Conservation (phyloP, 1,140 invertebrate genomes). For the Pollicipes pollicipes region DNA sequence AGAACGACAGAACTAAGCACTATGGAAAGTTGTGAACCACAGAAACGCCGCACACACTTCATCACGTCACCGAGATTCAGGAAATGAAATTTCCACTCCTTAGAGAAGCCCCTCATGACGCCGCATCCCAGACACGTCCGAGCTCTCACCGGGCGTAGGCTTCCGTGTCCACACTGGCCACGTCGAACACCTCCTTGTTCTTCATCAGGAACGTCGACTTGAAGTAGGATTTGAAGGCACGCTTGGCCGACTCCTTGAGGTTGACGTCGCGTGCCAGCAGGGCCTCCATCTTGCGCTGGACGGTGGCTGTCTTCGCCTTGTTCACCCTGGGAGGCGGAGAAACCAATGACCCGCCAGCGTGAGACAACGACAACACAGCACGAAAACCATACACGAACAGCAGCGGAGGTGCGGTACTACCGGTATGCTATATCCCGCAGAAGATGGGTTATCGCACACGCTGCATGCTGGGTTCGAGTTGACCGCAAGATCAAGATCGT, state of each 20-base stretch:
- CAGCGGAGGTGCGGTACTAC: too few species aligned
- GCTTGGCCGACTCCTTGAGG: slow-evolving; percentile 68
- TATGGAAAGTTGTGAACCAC: too few species aligned
- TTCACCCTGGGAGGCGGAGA: slow-evolving; percentile 2
- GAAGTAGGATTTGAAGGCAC: slow-evolving; percentile 71
- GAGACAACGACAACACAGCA: too few species aligned
- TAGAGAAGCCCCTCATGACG: too few species aligned
- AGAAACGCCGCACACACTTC: too few species aligned
- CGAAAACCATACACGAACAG: too few species aligned
- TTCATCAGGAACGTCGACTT: slow-evolving; percentile 78
- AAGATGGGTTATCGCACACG: too few species aligned
- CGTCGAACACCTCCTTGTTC: slow-evolving; percentile 77
- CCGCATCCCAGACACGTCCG: too few species aligned
- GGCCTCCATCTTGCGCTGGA: slow-evolving; percentile 65
- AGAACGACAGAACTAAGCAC: slow-evolving; percentile 3
- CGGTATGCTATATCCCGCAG: too few species aligned
- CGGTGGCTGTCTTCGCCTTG: slow-evolving; percentile 42
- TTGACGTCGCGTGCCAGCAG: slow-evolving; percentile 53
- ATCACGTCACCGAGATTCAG: not conserved
- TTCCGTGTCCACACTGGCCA: slow-evolving; percentile 55
- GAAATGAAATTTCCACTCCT: not conserved
- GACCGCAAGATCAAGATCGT: too few species aligned
- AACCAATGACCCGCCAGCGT: too few species aligned
- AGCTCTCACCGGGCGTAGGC: slow-evolving; percentile 47
- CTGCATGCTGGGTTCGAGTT: too few species aligned